phyloP scores from a whole-genome alignment of 2,113 vertebrate species.

The Dendropsophus ebraccatus region DNA sequence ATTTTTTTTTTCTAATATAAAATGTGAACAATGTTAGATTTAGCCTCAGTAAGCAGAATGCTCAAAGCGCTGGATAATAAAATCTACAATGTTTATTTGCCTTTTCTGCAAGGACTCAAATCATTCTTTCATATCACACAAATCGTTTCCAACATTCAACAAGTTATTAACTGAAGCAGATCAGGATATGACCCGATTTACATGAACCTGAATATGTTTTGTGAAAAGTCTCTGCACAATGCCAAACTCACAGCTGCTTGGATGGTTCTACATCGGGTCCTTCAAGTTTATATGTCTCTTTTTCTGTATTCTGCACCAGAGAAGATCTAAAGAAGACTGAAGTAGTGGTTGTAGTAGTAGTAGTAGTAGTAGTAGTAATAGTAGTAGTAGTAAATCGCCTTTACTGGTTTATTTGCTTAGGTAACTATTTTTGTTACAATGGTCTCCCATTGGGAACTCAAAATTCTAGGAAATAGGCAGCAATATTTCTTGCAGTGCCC shows the following conservation, averaged over 20 bases:
- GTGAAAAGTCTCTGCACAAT: not conserved
- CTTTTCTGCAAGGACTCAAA: conserved; percentile 24
- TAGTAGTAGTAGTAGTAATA: too few species aligned
- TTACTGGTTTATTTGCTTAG: not conserved
- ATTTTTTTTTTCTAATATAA: not conserved
- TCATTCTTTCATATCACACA: not conserved
- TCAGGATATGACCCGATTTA: conserved; percentile 31
- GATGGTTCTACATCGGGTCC: not conserved
- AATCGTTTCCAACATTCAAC: conserved; percentile 15
- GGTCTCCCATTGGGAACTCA: too few species aligned
- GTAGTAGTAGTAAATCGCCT: too few species aligned
- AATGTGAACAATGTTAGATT: not conserved
- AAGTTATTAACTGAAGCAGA: conserved; percentile 30
- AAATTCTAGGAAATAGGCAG: too few species aligned
- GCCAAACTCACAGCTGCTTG: not conserved
- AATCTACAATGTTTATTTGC: conserved; percentile 36
- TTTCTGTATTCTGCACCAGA: not conserved
- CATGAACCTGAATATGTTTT: conserved; percentile 13
- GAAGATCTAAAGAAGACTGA: not conserved
- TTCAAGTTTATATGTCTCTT: not conserved
- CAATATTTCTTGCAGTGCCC: too few species aligned
- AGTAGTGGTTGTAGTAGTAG: too few species aligned
- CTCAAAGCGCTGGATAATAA: not conserved
- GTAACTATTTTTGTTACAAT: too few species aligned
- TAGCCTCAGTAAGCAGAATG: not conserved